Conservation (phyloP, 2,888 invertebrate genomes). For the Vesta saturnalis region DNA sequence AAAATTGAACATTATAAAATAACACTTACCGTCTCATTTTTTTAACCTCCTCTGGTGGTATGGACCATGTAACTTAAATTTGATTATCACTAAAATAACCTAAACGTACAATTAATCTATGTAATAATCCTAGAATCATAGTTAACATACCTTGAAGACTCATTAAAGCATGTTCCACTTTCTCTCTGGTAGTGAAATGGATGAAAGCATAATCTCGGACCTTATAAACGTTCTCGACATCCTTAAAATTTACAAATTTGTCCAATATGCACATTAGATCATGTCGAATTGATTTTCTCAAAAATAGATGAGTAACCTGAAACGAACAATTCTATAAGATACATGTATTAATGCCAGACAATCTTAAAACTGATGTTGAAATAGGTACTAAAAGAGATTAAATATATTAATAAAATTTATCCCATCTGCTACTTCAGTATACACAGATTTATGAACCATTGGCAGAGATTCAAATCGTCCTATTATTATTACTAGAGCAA, state of each 20-base stretch:
- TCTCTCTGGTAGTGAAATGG: slow-evolving; percentile 72
- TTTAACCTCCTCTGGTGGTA: slow-evolving; percentile 38
- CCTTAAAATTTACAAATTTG: slow-evolving; percentile 48
- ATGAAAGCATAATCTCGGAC: slow-evolving; percentile 82
- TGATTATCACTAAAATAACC: slow-evolving; percentile 39
- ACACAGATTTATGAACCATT: too few relatives aligned
- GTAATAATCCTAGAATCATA: too few relatives aligned
- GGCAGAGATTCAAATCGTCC: too few relatives aligned
- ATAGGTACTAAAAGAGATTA: too few relatives aligned
- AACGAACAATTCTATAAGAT: too few relatives aligned
- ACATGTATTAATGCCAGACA: too few relatives aligned
- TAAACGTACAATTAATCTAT: slow-evolving; percentile 38
- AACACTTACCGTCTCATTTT: not conserved
- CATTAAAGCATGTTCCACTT: slow-evolving; percentile 69
- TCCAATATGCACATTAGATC: slow-evolving; percentile 63
- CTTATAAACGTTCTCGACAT: slow-evolving; percentile 75
- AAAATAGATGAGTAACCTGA: slow-evolving; percentile 79
- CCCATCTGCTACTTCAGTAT: too few relatives aligned
- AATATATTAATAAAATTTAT: too few relatives aligned
- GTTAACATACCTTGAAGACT: slow-evolving; percentile 66
- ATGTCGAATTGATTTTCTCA: slow-evolving; percentile 68
- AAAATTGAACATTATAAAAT: too few relatives aligned
- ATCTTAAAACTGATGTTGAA: too few relatives aligned
- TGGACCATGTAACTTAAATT: slow-evolving; percentile 48
- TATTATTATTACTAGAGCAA: too few relatives aligned